Evolutionary conservation across 2,113 vertebrate genomes (phyloP).

Genomic region (Heloderma charlesbogerti): DNA sequence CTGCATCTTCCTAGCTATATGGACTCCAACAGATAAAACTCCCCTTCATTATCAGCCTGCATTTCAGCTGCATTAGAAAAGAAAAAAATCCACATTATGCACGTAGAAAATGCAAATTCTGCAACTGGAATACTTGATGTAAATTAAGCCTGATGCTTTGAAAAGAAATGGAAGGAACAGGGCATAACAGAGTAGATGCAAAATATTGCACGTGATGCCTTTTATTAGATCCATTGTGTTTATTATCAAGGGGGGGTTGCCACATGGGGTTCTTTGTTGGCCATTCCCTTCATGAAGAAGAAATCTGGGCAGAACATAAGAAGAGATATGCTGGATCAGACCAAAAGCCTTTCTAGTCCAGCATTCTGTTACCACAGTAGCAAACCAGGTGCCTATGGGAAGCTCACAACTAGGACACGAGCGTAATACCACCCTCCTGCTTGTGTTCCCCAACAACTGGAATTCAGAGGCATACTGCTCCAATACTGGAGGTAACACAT

Average conservation of each 20-base stretch:
- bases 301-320: background rate
- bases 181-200: too few relatives aligned
- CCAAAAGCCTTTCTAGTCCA: background rate
- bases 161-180: background rate
- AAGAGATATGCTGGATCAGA: background rate
- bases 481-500: background rate
- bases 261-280: background rate
- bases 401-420: background rate
- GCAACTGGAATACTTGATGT: background rate
- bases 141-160: background rate
- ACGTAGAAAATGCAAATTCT: background rate
- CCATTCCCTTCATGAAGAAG: background rate
- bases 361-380: background rate
- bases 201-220: background rate
- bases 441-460: background rate
- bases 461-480: background rate
- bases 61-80: background rate
- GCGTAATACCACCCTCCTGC: background rate
- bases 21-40: background rate
- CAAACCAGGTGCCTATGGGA: background rate
- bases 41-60: background rate
- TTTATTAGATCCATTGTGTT: background rate
- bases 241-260: background rate
- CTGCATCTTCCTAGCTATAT: background rate
- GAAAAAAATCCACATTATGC: background rate